Evolutionary conservation across 2,797 vertebrate species (phyloP).

Genomic region (Enteromius anoplus): DNA sequence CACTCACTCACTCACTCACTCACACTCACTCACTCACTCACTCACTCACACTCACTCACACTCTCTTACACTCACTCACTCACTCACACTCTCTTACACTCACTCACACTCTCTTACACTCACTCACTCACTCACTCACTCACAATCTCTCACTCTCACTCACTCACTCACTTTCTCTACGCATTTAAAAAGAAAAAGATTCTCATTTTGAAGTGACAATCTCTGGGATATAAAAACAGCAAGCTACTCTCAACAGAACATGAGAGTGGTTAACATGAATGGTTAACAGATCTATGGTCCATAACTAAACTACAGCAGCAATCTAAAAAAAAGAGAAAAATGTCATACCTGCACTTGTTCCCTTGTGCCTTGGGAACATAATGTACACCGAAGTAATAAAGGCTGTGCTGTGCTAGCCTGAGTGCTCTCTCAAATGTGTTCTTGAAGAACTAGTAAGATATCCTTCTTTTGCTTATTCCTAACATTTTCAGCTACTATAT

Average conservation of each 20-base stretch:
- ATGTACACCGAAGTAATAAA: conserved; percentile 28
- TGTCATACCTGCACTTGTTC: neutral
- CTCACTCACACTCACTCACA: too few relatives aligned
- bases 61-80: too few relatives aligned
- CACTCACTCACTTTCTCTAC: too few relatives aligned
- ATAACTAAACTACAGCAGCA: conserved; percentile 1
- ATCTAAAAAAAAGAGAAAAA: neutral
- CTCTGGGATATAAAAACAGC: neutral
- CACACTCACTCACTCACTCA: too few relatives aligned
- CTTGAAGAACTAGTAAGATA: neutral
- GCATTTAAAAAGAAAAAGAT: neutral
- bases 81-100: too few relatives aligned
- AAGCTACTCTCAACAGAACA: neutral
- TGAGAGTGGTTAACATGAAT: neutral
- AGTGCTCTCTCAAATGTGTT: conserved; percentile 5
- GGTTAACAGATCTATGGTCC: neutral
- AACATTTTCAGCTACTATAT: neutral
- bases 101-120: too few relatives aligned
- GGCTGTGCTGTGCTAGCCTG: conserved; percentile 22
- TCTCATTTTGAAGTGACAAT: neutral
- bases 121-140: too few relatives aligned
- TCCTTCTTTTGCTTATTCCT: neutral
- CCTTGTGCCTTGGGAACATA: neutral
- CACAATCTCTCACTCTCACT: too few relatives aligned
- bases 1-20: too few relatives aligned